Conservation (phyloP, 2,113 vertebrate species). For the Psophia crepitans region DNA sequence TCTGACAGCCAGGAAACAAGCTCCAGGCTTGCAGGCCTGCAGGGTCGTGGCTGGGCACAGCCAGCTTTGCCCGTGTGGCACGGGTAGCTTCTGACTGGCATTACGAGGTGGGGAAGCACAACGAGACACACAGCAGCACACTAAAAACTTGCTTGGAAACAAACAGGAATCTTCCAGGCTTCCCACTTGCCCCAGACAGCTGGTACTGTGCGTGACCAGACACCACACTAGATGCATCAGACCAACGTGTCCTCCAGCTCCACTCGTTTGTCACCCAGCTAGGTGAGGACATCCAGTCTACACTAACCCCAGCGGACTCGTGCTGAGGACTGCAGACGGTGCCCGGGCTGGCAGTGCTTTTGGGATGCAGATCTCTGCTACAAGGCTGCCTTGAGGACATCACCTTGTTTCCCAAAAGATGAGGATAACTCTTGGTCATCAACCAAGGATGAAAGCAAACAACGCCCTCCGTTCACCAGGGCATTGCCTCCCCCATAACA, state of each 20-base stretch:
- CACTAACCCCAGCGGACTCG: rapidly evolving
- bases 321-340: neutral
- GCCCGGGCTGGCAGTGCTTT: neutral
- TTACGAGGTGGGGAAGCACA: neutral
- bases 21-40: too few relatives aligned
- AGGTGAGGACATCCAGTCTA: neutral
- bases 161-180: neutral
- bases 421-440: neutral
- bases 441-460: neutral
- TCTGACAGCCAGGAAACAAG: neutral
- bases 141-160: neutral
- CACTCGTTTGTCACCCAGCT: neutral
- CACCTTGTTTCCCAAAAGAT: neutral
- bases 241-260: neutral
- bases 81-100: neutral
- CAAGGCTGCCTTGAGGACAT: neutral
- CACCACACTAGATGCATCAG: neutral
- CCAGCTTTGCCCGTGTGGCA: neutral
- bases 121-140: neutral
- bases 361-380: neutral
- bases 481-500: neutral
- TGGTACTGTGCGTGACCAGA: rapidly evolving
- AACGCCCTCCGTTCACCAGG: neutral
- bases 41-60: neutral
- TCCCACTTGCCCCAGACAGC: neutral